Evolutionary conservation across 2,888 invertebrate species (phyloP), one percentile per base, ranked within the genome.

Genomic region (Bombyx huttoni): DNA sequence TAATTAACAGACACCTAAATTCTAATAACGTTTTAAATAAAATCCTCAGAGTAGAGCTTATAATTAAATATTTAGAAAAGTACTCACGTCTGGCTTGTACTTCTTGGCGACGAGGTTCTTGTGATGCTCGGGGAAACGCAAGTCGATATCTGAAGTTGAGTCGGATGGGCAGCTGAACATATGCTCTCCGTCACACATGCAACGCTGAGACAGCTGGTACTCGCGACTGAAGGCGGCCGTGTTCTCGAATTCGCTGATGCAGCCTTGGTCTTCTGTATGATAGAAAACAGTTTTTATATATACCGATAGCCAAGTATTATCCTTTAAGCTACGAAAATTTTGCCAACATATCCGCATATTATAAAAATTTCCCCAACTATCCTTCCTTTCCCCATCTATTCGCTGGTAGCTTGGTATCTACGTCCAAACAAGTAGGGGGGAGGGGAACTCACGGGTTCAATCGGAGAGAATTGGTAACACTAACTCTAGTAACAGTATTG

Each of bases 151-250:
- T 1, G 78, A 64, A 14, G 85, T 76, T 34, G 87, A 71, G 47
- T 86, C 87, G 2, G 91, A 90, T 0, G 95, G 93, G 75, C 98
- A 98, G 75, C 94, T 94, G 76, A 97, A 94, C 97, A 97, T 99
- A 83, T 99, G 99, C 70, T 99, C 99, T 12, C 94, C 94, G 75
- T 99, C 99, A 65, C 99, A 99, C 92, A 98, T 96, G 77, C 99
- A 99, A 56, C 97, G 94, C 79, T 98, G 97, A 1, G 95, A 91
- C 40, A 94, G 92, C 77, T 98, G 97, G 79, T 96, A 98, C 67
- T 96, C 93, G 8, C 98, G 93, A 73, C 98, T 98, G 84, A 96
- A 98, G 0, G 95, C 94, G 0, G 98, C 98, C 0, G 97, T 96
- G 79, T 99, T 98, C 76, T 97, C 96, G 73, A 99, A 98, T 61